Conservation (phyloP, 2,797 vertebrate genomes). For the Clarias platycephalus region DNA sequence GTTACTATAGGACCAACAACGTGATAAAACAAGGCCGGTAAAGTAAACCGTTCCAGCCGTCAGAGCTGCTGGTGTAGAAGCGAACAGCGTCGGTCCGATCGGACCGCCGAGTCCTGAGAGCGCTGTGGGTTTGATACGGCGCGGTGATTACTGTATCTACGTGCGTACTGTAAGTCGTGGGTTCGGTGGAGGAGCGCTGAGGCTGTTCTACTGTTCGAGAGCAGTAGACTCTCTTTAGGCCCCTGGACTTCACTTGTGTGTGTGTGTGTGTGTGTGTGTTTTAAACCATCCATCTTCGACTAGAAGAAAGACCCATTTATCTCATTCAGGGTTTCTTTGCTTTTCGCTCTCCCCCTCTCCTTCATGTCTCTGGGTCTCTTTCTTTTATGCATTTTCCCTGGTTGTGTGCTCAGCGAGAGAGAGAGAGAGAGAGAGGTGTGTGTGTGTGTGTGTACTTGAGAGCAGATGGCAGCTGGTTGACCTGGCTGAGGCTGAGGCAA, state of each 20-base stretch:
- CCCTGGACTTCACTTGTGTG: conserved; percentile 49
- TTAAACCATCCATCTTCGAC: conserved; percentile 16
- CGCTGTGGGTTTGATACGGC: not conserved
- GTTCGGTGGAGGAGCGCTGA: conserved; percentile 15
- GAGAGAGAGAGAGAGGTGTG: conserved; percentile 54
- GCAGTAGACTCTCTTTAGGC: conserved; percentile 29
- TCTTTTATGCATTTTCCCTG: conserved; percentile 25
- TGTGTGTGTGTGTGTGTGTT: no score
- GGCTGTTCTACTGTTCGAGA: not conserved
- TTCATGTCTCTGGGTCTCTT: conserved; percentile 46
- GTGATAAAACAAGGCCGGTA: not conserved
- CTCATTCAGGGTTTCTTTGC: conserved; percentile 40
- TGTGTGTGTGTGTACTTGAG: conserved; percentile 48
- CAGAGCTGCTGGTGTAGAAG: not conserved
- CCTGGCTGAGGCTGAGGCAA: conserved; percentile 69
- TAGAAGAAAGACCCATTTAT: conserved; percentile 39
- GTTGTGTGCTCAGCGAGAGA: conserved; percentile 48
- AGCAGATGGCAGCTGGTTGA: conserved; percentile 78
- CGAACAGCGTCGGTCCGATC: not conserved
- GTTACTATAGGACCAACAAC: not conserved
- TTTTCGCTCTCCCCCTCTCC: conserved; percentile 17
- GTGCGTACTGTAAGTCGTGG: not conserved
- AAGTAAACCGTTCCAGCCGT: not conserved
- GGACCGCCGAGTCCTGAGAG: not conserved
- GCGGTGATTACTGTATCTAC: not conserved